Evolutionary conservation across 2,113 vertebrate species (phyloP).

Genomic region (Sardina pilchardus): DNA sequence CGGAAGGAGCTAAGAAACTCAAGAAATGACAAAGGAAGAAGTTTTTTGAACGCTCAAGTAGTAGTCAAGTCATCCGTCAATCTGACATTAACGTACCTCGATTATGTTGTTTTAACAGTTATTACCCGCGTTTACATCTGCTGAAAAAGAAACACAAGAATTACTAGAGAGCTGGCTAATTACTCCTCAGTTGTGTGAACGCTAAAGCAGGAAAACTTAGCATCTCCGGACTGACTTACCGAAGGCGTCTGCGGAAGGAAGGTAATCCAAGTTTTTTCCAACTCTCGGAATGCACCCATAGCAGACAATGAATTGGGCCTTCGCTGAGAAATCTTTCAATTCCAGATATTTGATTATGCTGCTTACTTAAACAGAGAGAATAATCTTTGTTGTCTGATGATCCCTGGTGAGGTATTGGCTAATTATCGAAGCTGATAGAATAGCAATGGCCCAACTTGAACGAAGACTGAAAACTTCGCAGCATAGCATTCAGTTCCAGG

Average conservation of each 20-base stretch:
- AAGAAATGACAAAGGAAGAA: constrained; percentile 41
- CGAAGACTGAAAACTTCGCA: not conserved
- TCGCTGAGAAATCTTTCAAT: not conserved
- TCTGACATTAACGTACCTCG: not conserved
- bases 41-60: not conserved
- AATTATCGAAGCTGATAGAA: not conserved
- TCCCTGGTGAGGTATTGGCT: not conserved
- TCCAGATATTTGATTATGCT: not conserved
- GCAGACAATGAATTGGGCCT: constrained; percentile 2
- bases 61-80: constrained; percentile 9
- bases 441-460: not conserved
- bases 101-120: constrained; percentile 1
- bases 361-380: not conserved
- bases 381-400: not conserved
- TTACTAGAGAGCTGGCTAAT: constrained; percentile 12
- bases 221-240: constrained; percentile 39
- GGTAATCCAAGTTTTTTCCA: constrained; percentile 34
- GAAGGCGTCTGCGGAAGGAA: constrained; percentile 54
- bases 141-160: not conserved
- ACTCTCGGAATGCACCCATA: not conserved
- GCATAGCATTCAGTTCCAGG: not conserved
- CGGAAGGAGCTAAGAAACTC: constrained; percentile 27
- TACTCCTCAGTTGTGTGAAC: constrained; percentile 28
- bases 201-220: constrained; percentile 39
- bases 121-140: not conserved